phyloP scores from a whole-genome alignment of 2,113 vertebrate species.

The Scomber japonicus region DNA sequence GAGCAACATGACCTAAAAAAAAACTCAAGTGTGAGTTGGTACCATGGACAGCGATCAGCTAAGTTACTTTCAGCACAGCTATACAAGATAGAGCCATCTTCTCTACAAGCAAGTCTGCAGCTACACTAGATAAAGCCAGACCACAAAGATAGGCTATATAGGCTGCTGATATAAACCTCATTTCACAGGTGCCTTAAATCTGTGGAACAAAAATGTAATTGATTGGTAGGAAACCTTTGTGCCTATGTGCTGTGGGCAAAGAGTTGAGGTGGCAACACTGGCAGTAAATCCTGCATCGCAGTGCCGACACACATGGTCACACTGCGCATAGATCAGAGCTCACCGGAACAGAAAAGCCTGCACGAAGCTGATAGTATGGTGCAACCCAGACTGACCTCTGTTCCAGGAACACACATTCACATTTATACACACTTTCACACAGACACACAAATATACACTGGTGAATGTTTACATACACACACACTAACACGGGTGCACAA shows the following conservation, averaged over 20 bases:
- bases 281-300: constrained; percentile 70
- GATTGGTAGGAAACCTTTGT: constrained; percentile 53
- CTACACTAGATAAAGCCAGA: constrained; percentile 53
- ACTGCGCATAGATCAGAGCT: constrained; percentile 52
- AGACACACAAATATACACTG: neutral
- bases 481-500: neutral
- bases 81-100: constrained; percentile 60
- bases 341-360: constrained; percentile 56
- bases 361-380: constrained; percentile 45
- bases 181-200: constrained; percentile 67
- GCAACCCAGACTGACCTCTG: constrained; percentile 6
- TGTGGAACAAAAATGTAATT: constrained; percentile 58
- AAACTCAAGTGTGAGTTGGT: constrained; percentile 27
- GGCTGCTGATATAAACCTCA: constrained; percentile 62
- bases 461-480: neutral
- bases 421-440: neutral
- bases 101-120: constrained; percentile 41
- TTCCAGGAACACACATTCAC: neutral
- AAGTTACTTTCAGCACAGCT: constrained; percentile 58
- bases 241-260: constrained; percentile 13
- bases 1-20: constrained; percentile 18
- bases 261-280: constrained; percentile 27
- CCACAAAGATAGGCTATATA: constrained; percentile 43
- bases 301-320: constrained; percentile 57
- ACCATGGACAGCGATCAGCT: constrained; percentile 61